phyloP scores from a whole-genome alignment of 2,888 invertebrate species.

The Folsomia manolachei region DNA sequence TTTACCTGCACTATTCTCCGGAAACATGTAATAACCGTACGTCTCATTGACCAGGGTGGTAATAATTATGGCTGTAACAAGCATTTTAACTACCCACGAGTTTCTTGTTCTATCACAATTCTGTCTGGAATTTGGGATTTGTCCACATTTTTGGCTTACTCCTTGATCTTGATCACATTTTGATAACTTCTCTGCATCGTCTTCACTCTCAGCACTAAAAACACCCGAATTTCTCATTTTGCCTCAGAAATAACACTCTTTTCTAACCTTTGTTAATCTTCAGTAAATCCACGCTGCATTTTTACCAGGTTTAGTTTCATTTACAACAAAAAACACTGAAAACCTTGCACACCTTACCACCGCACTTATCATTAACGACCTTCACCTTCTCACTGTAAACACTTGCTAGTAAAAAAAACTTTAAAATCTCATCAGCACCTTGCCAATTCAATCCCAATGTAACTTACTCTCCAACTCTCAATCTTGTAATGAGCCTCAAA shows the following conservation, averaged over 20 bases:
- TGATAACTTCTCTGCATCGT: no score
- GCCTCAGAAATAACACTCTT: not conserved
- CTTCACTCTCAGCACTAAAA: no score
- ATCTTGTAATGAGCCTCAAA: not conserved
- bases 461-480: not conserved
- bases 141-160: no score
- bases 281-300: not conserved
- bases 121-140: no score
- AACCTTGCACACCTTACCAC: no score
- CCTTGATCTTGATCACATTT: no score
- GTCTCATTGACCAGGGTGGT: not conserved
- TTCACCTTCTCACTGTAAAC: not conserved
- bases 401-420: not conserved
- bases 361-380: not conserved
- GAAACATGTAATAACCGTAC: constrained; percentile 40
- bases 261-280: not conserved
- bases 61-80: constrained; percentile 4
- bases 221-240: no score
- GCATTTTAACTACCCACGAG: not conserved
- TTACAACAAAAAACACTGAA: no score
- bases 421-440: not conserved
- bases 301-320: not conserved
- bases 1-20: constrained; percentile 46
- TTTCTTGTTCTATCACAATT: not conserved
- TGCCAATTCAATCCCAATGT: not conserved